phyloP scores from a whole-genome alignment of 2,888 invertebrate genomes.

The Netelia virgata region DNA sequence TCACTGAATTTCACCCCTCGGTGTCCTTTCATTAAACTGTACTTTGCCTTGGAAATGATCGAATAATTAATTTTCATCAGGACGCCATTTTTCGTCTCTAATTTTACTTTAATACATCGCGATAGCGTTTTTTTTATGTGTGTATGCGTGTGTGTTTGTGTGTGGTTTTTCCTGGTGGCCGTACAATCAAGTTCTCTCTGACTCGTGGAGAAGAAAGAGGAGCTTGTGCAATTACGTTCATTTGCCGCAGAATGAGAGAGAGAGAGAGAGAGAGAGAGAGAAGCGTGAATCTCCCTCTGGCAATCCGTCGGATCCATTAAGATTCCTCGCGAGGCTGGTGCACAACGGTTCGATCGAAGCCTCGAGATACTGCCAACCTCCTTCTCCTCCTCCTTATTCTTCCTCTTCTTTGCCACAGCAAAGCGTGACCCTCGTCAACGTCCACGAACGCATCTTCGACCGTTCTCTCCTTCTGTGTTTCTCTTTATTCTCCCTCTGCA shows the following conservation, averaged over 20 bases:
- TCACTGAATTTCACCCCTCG: too few relatives aligned
- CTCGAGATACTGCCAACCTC: conserved; percentile 74
- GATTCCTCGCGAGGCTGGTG: conserved; percentile 74
- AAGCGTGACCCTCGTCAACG: conserved; percentile 67
- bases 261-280: conserved; percentile 31
- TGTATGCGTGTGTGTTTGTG: too few relatives aligned
- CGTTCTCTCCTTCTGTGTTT: conserved; percentile 23
- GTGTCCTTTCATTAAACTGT: neutral
- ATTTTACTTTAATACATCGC: neutral
- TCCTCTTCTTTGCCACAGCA: conserved; percentile 31
- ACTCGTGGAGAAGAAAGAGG: conserved; percentile 55
- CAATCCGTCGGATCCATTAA: conserved; percentile 78
- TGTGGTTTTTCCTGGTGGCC: neutral
- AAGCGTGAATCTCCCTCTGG: conserved; percentile 67
- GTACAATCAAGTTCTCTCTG: neutral
- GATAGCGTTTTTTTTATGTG: neutral
- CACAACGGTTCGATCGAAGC: conserved; percentile 74
- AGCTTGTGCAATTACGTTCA: conserved; percentile 77
- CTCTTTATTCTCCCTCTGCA: conserved; percentile 52
- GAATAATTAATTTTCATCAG: neutral
- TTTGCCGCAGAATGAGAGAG: conserved; percentile 69
- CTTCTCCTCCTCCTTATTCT: conserved; percentile 56
- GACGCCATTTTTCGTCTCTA: neutral
- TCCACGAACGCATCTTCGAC: conserved; percentile 61
- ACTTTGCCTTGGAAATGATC: conserved; percentile 2